Evolutionary conservation across 2,113 vertebrate species (phyloP), one percentile per base, ranked within the genome.

Genomic region (Rhinogobius similis): DNA sequence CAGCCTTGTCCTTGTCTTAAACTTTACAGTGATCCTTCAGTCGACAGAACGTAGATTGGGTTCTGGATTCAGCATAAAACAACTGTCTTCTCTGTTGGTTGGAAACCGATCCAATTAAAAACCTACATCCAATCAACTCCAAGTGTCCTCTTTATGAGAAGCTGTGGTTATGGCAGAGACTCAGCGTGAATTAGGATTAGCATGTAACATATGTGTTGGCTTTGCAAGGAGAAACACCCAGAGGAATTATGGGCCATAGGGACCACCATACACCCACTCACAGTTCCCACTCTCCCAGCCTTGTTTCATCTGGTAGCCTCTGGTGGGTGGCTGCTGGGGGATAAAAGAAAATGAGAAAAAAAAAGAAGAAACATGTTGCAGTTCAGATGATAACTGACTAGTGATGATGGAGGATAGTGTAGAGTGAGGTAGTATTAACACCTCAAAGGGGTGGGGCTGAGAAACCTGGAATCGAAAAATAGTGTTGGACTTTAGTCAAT

Each of bases 331-430:
- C 70, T 59, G 36, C 55, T 46, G 61, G 52, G 38, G 70, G 39
- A 66, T 79, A 74, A 65, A 72, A 78, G 20, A 58, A 74, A 72
- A 67, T 27, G 11, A 11, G 12, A 24, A 36, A 24, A 24, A 36
- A 24, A 36, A 21, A 24, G 18, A 68, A 68, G 4, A 65, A 71
- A 79, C 26, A 61, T 29, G 16, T 14, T 64, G 64, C 41, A 58
- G 63, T 66, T 46, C 43, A 73, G 66, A 64, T 72, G 48, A 63
- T 85, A 65, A 86, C 83, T 86, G 83, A 77, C 55, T 43, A 61
- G 79, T 56, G 84, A 84, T 86, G 86, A 83, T 75, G 81, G 86
- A 86, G 75, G 62, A 65, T n/a, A 46, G 65, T 56, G 61, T 75
- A 38, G 43, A 63, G 48, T 78, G 67, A 18, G 11, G 72, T 65